These are phyloP conservation scores for Lanius ludovicianus DNA, from an alignment of 2,113 vertebrate genomes.

Conservation along the genomic window DNA sequence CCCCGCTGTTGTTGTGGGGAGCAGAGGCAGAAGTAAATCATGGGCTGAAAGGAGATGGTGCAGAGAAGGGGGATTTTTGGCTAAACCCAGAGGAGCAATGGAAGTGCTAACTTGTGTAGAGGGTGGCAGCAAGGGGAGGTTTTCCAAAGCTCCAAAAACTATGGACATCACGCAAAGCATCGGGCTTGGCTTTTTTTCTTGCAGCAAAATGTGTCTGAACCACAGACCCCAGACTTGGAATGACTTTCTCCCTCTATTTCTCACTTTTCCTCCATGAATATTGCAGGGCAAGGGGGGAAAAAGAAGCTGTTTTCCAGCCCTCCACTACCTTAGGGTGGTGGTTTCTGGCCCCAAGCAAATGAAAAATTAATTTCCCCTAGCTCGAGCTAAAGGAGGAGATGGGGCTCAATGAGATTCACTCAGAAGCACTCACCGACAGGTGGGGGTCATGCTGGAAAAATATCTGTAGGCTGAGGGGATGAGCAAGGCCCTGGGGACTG, in stretches of 20 bases:
- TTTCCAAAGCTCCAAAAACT: background rate
- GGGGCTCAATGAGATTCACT: background rate
- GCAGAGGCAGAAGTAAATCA: background rate
- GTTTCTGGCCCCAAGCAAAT: background rate
- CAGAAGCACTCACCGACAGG: accelerated
- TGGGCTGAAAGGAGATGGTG: background rate
- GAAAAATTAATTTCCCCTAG: constrained; percentile 25
- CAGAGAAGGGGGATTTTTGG: background rate
- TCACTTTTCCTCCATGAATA: background rate
- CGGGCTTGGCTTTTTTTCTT: background rate
- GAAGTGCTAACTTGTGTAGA: background rate
- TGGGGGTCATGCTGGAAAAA: background rate
- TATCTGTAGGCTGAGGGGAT: background rate
- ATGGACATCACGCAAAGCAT: accelerated
- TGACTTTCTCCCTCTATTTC: background rate
- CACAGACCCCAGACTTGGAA: accelerated
- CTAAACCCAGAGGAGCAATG: background rate
- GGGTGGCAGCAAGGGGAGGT: background rate
- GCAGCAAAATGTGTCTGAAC: background rate
- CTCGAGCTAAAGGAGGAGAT: background rate
- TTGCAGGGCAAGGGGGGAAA: background rate
- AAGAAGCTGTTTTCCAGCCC: background rate
- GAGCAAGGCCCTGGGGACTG: background rate
- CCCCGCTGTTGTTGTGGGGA: background rate
- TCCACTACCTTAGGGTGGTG: background rate